Evolutionary conservation across 2,797 vertebrate species (phyloP).

Genomic region (Gallinago solitaria): DNA sequence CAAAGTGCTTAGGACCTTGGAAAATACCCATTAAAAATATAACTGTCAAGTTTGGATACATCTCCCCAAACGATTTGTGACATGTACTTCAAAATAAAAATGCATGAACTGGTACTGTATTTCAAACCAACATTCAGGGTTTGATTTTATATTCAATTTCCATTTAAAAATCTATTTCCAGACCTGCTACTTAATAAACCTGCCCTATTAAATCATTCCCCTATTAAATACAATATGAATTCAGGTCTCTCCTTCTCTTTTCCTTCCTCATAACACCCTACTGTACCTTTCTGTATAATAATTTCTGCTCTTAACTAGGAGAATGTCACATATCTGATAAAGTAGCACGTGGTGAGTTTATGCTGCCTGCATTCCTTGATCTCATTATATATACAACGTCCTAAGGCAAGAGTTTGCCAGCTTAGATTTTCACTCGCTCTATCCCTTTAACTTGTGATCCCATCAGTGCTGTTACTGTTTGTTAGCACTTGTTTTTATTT

Average conservation of each 20-base stretch:
- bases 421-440: constrained; percentile 55
- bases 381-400: constrained; percentile 59
- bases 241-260: not conserved
- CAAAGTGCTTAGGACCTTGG: not conserved
- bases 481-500: constrained; percentile 45
- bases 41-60: constrained; percentile 18
- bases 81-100: not conserved
- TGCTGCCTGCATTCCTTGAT: constrained; percentile 14
- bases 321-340: constrained; percentile 31
- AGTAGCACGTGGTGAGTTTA: constrained; percentile 18
- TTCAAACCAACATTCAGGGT: not conserved
- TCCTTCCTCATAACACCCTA: not conserved
- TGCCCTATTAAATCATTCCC: constrained; percentile 20
- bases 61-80: not conserved
- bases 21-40: constrained; percentile 45
- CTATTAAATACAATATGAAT: not conserved
- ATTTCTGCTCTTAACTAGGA: constrained; percentile 49
- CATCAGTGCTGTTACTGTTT: constrained; percentile 26
- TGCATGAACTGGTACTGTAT: not conserved
- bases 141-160: constrained; percentile 40
- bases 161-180: constrained; percentile 40
- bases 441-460: constrained; percentile 46
- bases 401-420: constrained; percentile 61
- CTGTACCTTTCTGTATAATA: constrained; percentile 14
- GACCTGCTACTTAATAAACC: constrained; percentile 30